These are phyloP conservation scores for Thripadectes ignobilis DNA, from an alignment of 2,797 vertebrate species.

Conservation along the genomic window DNA sequence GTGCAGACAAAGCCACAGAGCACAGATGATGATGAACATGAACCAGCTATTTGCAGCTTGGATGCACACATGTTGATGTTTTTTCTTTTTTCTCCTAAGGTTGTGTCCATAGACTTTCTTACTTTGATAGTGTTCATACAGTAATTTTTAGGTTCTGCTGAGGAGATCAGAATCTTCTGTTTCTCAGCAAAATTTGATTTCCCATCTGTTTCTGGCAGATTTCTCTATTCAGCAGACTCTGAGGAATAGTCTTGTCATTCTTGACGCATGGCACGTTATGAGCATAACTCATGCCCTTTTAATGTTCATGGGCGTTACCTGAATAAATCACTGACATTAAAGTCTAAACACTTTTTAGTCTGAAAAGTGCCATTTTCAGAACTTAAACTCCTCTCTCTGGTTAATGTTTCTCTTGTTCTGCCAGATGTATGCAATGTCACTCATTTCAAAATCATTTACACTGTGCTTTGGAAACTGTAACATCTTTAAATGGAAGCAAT, in stretches of 20 bases:
- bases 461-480: not conserved
- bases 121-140: not conserved
- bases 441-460: not conserved
- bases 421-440: not conserved
- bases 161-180: not conserved
- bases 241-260: not conserved
- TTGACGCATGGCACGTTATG: not conserved
- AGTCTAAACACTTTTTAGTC: constrained; percentile 15
- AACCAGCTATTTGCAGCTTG: not conserved
- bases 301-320: constrained; percentile 2
- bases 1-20: not conserved
- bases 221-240: not conserved
- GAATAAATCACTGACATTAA: constrained; percentile 43
- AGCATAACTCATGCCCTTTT: constrained; percentile 27
- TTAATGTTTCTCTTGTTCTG: not conserved
- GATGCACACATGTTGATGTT: not conserved
- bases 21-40: not conserved
- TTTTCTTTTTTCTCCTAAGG: not conserved
- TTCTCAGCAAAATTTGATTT: constrained; percentile 34
- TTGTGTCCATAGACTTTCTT: not conserved
- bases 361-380: constrained; percentile 29
- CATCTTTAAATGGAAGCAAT: constrained; percentile 28
- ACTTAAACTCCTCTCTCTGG: not conserved
- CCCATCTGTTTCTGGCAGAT: constrained; percentile 18
- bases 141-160: not conserved